These are phyloP conservation scores for Adelges cooleyi DNA, from an alignment of 1,140 invertebrate species.

Conservation along the genomic window DNA sequence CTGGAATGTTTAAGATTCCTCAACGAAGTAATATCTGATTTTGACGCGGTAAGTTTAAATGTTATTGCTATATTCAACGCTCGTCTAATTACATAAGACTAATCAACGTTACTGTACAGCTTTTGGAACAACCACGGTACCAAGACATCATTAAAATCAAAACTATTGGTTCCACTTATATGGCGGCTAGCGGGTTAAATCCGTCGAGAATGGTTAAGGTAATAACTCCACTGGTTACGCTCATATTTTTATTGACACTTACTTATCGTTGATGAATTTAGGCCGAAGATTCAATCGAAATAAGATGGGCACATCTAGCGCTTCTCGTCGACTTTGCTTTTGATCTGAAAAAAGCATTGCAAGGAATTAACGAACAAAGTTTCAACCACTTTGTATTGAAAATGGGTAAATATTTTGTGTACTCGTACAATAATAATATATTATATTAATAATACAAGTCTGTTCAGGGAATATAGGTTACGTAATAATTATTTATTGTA, in stretches of 20 bases:
- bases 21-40: conserved; percentile 97
- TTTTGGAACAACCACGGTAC: conserved; percentile 71
- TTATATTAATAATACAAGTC: background rate
- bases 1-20: conserved; percentile 89
- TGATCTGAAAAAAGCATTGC: conserved; percentile 75
- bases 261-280: too few relatives aligned
- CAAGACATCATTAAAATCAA: conserved; percentile 94
- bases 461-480: too few relatives aligned
- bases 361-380: conserved; percentile 85
- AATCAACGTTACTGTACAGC: conserved; percentile 46
- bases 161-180: conserved; percentile 94
- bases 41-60: conserved; percentile 67
- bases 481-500: too few relatives aligned
- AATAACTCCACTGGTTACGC: conserved; percentile 4
- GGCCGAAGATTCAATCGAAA: conserved; percentile 55
- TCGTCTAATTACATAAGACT: background rate
- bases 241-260: too few relatives aligned
- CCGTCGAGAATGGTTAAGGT: conserved; percentile 55
- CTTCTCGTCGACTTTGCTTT: conserved; percentile 81
- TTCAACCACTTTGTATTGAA: conserved; percentile 91
- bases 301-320: conserved; percentile 72
- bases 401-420: conserved; percentile 65
- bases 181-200: conserved; percentile 89
- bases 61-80: too few relatives aligned
- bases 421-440: too few relatives aligned